These are phyloP conservation scores for Caenorhabditis uteleia DNA, from an alignment of 2,888 invertebrate genomes.

Conservation along the genomic window DNA sequence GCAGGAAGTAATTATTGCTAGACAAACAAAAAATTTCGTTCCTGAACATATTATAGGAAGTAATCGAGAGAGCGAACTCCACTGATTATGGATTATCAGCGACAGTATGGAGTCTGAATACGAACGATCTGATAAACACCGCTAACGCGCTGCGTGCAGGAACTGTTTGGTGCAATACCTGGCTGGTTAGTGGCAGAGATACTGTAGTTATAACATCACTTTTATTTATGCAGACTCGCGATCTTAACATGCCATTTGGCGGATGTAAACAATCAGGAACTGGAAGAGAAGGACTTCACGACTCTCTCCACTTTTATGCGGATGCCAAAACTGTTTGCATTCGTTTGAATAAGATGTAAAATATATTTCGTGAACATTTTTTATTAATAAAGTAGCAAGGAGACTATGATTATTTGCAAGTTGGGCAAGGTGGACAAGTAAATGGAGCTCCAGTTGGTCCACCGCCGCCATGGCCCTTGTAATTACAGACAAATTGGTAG, in stretches of 20 bases:
- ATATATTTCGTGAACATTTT: background rate
- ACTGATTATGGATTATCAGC: constrained; percentile 74
- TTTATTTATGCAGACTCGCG: constrained; percentile 68
- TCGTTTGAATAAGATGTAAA: constrained; percentile 6
- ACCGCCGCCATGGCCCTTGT: constrained; percentile 4
- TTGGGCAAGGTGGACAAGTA: constrained; percentile 24
- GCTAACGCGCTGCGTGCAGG: constrained; percentile 73
- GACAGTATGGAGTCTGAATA: constrained; percentile 72
- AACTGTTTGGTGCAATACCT: constrained; percentile 75
- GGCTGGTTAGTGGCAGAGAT: constrained; percentile 70
- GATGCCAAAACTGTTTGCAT: constrained; percentile 74
- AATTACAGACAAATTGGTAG: constrained; percentile 22
- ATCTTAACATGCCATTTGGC: constrained; percentile 75
- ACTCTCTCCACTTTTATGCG: constrained; percentile 74
- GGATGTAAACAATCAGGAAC: constrained; percentile 74
- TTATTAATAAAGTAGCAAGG: background rate
- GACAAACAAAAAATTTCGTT: background rate
- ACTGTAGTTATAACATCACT: background rate
- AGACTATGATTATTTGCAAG: constrained; percentile 4
- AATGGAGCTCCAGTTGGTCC: constrained; percentile 4
- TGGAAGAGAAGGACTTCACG: constrained; percentile 73
- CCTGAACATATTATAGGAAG: constrained; percentile 62
- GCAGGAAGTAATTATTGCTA: constrained; percentile 42
- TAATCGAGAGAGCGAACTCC: constrained; percentile 72
- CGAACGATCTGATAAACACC: constrained; percentile 71